Conservation (phyloP, 2,113 vertebrate species). For the Petrocephalus zakoni region DNA sequence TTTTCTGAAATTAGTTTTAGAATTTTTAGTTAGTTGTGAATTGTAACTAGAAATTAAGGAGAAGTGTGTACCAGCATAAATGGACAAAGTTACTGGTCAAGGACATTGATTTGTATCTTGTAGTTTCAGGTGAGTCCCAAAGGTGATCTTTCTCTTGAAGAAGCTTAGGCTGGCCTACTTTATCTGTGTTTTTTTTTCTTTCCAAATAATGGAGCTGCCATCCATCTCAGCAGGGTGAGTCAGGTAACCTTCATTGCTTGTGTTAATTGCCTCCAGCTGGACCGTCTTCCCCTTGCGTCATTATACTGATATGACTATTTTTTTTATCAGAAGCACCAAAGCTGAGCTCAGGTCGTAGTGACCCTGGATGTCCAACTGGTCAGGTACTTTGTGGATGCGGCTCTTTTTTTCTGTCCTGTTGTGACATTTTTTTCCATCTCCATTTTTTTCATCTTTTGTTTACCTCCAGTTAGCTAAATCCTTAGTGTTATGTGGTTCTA, state of each 20-base stretch:
- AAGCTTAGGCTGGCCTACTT: background rate
- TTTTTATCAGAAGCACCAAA: background rate
- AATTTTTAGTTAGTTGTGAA: background rate
- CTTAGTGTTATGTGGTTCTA: background rate
- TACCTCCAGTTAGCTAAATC: background rate
- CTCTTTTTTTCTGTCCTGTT: background rate
- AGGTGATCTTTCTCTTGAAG: background rate
- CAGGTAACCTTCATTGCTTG: background rate
- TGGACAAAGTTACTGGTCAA: background rate
- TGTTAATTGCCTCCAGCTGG: background rate
- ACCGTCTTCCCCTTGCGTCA: background rate
- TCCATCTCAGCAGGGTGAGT: background rate
- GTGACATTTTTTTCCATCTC: background rate
- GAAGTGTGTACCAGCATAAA: background rate
- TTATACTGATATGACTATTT: background rate
- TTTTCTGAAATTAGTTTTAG: background rate
- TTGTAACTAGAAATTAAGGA: background rate
- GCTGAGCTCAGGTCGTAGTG: background rate
- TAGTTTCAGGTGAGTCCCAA: background rate
- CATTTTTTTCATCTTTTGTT: background rate
- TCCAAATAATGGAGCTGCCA: background rate
- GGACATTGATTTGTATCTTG: background rate
- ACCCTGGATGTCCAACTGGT: background rate
- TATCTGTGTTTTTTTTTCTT: background rate
- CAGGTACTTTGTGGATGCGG: background rate